These are phyloP conservation scores for Drosophila greeni DNA, from an alignment of 2,888 invertebrate genomes.

Conservation along the genomic window DNA sequence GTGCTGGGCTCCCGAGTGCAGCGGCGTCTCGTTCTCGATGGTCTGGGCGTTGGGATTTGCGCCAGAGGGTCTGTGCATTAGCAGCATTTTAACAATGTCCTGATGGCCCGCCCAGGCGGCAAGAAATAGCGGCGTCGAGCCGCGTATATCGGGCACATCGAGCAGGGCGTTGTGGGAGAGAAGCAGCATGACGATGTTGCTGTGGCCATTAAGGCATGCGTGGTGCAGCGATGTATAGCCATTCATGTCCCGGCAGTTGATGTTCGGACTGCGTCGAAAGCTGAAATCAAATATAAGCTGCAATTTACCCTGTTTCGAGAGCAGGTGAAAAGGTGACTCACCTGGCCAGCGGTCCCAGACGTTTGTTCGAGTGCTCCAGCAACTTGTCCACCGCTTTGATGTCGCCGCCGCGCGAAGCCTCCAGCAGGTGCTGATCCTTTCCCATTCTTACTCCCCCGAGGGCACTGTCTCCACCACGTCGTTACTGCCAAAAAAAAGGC, in stretches of 20 bases:
- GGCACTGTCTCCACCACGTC: conserved; percentile 7
- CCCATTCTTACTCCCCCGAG: conserved; percentile 83
- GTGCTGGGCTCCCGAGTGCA: conserved; percentile 95
- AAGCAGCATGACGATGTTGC: conserved; percentile 90
- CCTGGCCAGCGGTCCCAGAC: conserved; percentile 95
- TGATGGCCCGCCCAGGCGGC: conserved; percentile 96
- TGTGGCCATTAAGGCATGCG: conserved; percentile 95
- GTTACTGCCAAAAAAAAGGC: conserved; percentile 7
- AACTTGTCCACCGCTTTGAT: conserved; percentile 92
- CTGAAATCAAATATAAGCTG: conserved; percentile 78
- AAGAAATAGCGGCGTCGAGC: conserved; percentile 95
- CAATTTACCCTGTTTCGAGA: background rate
- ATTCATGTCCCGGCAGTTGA: conserved; percentile 94
- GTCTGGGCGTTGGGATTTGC: conserved; percentile 88
- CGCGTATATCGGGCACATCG: conserved; percentile 91
- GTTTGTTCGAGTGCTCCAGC: conserved; percentile 90
- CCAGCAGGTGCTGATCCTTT: conserved; percentile 96
- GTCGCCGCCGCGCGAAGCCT: conserved; percentile 95
- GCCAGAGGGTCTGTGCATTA: conserved; percentile 87
- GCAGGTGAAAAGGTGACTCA: conserved; percentile 79
- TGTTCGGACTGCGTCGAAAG: conserved; percentile 91
- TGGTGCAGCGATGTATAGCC: conserved; percentile 96
- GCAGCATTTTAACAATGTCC: conserved; percentile 90
- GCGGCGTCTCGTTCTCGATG: conserved; percentile 89
- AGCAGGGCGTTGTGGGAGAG: conserved; percentile 89